Evolutionary conservation across 2,888 invertebrate species (phyloP), one percentile per base, ranked within the genome.

Genomic region (Pseudoips prasinana): DNA sequence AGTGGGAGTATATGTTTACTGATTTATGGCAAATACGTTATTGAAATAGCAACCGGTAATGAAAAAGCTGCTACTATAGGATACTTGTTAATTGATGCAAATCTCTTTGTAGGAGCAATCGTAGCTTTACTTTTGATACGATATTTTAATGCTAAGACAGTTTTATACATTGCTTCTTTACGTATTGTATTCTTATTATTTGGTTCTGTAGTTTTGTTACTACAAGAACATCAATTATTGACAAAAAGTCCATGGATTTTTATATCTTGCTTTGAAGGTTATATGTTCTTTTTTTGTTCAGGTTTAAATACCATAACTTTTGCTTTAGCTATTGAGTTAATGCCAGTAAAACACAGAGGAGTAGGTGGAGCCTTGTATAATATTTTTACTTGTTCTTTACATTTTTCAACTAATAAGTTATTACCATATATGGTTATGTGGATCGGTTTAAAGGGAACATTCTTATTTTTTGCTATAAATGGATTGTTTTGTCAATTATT

Each of bases 311-410:
- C 37, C 20, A 6, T 53, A 0, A 41, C 35, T 2, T 53, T 25
- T 30, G 27, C 41, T 3, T 19, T 56, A 19, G 30, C 50, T 8
- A 41, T 42, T 4, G 57, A 57, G 17, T 33, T 57, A 0, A 54
- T 57, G 33, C 57, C 56, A 4, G 57, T 56, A 3, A 57, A 57
- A 28, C 46, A 57, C 20, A 44, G 46, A 29, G 57, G 54, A 0
- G n/a, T 57, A 3, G 48, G 57, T 1, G 57, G 57, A 0, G 10
- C 34, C 0, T 25, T 54, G 5, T 57, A 39, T 7, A 40, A 33
- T 23, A 32, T 48, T 10, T 22, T 30, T 7, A 38, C 48, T 1
- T 51, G 54, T 8, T 28, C 47, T 3, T 26, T 42, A 2, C 36
- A 42, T 39, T 31, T 18, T 9, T 25, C 7, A 0, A 38, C 51